A percentile compares a stretch with the other conserved stretches of the same genome.
Conservation (phyloP, 2,113 vertebrate species). For the Sialia sialis region DNA sequence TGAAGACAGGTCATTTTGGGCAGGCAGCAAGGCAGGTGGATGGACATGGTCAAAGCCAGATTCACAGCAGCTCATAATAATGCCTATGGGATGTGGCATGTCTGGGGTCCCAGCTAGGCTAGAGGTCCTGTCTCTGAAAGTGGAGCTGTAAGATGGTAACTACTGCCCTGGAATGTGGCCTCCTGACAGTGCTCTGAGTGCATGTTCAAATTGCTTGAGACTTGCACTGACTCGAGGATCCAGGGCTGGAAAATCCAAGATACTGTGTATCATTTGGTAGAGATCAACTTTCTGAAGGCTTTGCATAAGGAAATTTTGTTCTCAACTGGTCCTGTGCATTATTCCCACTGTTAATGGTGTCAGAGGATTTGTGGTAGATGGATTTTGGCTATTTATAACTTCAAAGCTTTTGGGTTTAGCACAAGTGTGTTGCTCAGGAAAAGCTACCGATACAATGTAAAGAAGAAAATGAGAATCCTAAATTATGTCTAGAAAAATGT, state of each 20-base stretch:
- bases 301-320: background rate
- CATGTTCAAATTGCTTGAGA: background rate
- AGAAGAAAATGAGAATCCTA: background rate
- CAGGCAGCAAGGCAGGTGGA: background rate
- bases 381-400: background rate
- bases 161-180: background rate
- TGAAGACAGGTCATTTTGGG: background rate
- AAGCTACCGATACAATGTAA: background rate
- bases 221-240: background rate
- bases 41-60: background rate
- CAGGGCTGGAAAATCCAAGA: background rate
- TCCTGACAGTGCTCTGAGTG: background rate
- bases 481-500: background rate
- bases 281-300: background rate
- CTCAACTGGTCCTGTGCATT: fast-evolving
- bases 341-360: background rate
- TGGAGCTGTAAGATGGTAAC: background rate
- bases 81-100: fast-evolving
- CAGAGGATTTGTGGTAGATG: background rate
- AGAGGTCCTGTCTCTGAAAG: background rate
- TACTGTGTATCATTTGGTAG: background rate
- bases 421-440: background rate
- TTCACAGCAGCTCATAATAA: background rate
- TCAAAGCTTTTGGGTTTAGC: background rate
- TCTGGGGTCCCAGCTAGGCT: background rate